Percentiles rank a stretch among this genome's conserved stretches.
Evolutionary conservation across 2,888 invertebrate genomes (phyloP).

Genomic region (Rhopalosiphum nymphaeae): DNA sequence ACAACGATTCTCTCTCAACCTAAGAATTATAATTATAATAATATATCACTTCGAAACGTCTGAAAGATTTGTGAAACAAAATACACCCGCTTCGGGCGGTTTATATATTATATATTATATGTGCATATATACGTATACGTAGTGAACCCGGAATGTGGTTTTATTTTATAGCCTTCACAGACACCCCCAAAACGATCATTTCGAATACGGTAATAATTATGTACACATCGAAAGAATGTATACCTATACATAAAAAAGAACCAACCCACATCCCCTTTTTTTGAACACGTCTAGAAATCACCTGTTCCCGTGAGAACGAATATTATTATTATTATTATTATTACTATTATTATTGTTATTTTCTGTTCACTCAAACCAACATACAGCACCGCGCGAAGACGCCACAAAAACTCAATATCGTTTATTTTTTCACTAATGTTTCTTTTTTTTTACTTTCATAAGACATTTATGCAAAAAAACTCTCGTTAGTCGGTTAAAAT

Average conservation of each 20-base stretch:
- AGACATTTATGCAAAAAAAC: conserved; percentile 18
- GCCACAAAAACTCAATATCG: neutral
- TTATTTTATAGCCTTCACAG: conserved; percentile 15
- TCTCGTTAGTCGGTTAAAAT: neutral
- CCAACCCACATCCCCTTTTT: conserved; percentile 36
- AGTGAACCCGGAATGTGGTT: conserved; percentile 53
- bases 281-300: conserved; percentile 40
- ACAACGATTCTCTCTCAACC: conserved; percentile 16
- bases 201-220: conserved; percentile 50
- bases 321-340: neutral
- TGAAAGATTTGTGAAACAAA: conserved; percentile 47
- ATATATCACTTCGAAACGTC: conserved; percentile 39
- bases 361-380: neutral
- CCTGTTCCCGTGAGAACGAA: conserved; percentile 64
- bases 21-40: conserved; percentile 51
- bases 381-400: neutral
- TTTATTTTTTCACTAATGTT: neutral
- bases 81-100: conserved; percentile 18
- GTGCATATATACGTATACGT: neutral
- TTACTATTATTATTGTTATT: neutral
- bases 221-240: conserved; percentile 43
- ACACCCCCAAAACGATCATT: conserved; percentile 49
- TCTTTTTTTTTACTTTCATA: neutral
- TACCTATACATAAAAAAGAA: conserved; percentile 39
- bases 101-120: neutral